phyloP scores from a whole-genome alignment of 1,140 invertebrate species.

The Ostrea denselamellosa region DNA sequence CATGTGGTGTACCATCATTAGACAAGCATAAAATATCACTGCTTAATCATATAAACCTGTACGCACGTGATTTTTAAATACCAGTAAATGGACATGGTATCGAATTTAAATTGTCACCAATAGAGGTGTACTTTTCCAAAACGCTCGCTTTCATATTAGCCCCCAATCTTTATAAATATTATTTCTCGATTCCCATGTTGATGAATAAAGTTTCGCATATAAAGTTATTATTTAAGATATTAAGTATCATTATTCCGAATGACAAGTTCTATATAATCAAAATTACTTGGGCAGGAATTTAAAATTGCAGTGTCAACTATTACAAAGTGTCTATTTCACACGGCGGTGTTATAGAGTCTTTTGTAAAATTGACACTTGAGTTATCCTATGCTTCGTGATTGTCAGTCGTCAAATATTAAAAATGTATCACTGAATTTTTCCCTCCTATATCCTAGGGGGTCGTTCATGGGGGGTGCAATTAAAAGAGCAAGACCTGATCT shows the following conservation, averaged over 20 bases:
- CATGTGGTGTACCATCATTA: too few species aligned
- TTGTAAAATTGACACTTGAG: constrained; percentile 21
- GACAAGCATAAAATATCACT: too few species aligned
- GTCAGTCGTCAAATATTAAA: constrained; percentile 22
- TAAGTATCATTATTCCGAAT: background rate
- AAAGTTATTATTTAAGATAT: constrained; percentile 1
- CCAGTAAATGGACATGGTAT: too few species aligned
- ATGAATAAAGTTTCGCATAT: background rate
- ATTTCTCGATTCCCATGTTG: background rate
- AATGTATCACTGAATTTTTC: background rate
- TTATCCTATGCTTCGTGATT: constrained; percentile 8
- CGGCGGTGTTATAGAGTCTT: background rate
- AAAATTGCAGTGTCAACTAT: background rate
- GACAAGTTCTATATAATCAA: background rate
- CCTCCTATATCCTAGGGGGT: background rate
- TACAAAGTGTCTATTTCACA: constrained; percentile 3
- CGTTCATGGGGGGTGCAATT: background rate
- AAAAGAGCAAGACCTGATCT: background rate
- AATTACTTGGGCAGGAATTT: constrained; percentile 3
- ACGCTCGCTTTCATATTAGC: too few species aligned
- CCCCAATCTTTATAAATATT: background rate
- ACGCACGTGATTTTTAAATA: too few species aligned
- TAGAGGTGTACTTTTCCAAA: too few species aligned
- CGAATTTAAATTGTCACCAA: too few species aligned
- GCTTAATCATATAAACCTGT: too few species aligned